Conservation (phyloP, 2,113 vertebrate genomes). For the Elanus axillaris region DNA sequence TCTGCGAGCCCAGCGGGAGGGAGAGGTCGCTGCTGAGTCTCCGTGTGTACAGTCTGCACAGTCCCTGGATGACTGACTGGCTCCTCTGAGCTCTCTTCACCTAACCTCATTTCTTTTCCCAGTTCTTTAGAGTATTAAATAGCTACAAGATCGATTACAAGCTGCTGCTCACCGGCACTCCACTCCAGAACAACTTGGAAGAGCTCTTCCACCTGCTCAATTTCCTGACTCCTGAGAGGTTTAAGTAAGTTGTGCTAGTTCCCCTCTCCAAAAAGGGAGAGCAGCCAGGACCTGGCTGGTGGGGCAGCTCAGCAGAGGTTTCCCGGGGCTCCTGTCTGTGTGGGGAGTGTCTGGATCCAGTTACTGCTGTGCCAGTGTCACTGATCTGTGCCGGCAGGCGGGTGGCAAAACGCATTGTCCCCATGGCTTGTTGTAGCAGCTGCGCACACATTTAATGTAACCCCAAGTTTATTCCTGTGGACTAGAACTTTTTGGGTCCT, state of each 20-base stretch:
- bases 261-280: fast-evolving
- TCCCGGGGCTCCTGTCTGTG: not conserved
- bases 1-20: fast-evolving
- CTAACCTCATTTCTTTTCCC: not conserved
- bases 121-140: conserved; percentile 98
- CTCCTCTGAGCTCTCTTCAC: not conserved
- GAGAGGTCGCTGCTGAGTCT: not conserved
- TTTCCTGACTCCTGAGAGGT: conserved; percentile 94
- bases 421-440: not conserved
- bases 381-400: fast-evolving
- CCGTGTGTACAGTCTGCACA: not conserved
- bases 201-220: conserved; percentile 98
- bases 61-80: fast-evolving
- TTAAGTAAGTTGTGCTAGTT: conserved; percentile 81
- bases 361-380: not conserved
- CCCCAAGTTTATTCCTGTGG: fast-evolving
- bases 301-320: not conserved
- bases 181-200: conserved; percentile 97
- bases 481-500: not conserved
- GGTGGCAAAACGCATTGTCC: fast-evolving
- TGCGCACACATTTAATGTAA: fast-evolving
- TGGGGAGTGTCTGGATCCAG: not conserved
- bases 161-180: conserved; percentile 94
- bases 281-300: fast-evolving
- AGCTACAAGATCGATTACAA: conserved; percentile 99